Evolutionary conservation across 2,113 vertebrate species (phyloP).

Genomic region (Limanda limanda): DNA sequence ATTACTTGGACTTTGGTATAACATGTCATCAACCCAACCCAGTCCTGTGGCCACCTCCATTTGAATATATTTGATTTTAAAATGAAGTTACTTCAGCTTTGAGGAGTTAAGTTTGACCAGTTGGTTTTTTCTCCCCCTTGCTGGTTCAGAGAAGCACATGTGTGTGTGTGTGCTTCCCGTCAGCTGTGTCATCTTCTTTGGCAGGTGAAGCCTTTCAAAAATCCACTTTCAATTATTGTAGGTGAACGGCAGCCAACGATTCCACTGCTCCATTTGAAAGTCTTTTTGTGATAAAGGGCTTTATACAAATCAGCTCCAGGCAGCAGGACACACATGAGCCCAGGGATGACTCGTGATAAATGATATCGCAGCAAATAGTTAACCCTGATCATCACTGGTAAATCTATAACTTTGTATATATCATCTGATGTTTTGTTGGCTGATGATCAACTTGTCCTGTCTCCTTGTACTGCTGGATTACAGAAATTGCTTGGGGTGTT

Average conservation of each 20-base stretch:
- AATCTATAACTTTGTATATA: too few species aligned
- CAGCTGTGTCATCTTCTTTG: background rate
- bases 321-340: background rate
- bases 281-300: conserved; percentile 29
- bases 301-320: background rate
- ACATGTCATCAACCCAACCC: too few species aligned
- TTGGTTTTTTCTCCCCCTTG: background rate
- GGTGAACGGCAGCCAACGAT: conserved; percentile 26
- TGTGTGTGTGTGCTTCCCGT: background rate
- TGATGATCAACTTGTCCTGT: too few species aligned
- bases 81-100: conserved; percentile 46
- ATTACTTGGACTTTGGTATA: too few species aligned
- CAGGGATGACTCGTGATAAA: background rate
- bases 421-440: too few species aligned
- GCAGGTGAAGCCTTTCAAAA: conserved; percentile 10
- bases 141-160: too few species aligned
- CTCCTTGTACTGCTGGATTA: too few species aligned
- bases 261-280: conserved; percentile 4
- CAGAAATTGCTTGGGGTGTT: too few species aligned
- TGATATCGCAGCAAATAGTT: background rate
- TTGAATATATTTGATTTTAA: background rate
- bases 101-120: conserved; percentile 24
- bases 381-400: too few species aligned
- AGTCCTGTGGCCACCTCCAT: background rate
- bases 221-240: conserved; percentile 27